These are phyloP conservation scores for Nebria salina DNA, from an alignment of 2,888 invertebrate species.

Conservation along the genomic window DNA sequence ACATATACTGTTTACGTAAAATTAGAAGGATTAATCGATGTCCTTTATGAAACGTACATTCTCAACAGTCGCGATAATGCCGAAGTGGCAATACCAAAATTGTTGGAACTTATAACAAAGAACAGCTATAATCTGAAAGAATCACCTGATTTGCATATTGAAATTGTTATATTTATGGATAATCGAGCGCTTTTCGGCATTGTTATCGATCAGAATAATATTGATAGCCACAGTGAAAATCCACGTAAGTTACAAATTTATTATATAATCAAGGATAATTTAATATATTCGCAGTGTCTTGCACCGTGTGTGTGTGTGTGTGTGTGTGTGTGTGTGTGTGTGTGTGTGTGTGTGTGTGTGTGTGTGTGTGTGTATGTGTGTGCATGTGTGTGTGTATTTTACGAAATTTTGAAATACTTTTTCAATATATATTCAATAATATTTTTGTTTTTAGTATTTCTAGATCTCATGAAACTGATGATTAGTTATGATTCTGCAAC, in stretches of 20 bases:
- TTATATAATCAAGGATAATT: too few species aligned
- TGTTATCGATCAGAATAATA: constrained; percentile 16
- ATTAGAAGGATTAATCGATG: constrained; percentile 16
- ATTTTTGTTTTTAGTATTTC: background rate
- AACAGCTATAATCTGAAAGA: constrained; percentile 12
- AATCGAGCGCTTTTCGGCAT: constrained; percentile 15
- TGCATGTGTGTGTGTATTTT: too few species aligned
- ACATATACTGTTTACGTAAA: constrained; percentile 17
- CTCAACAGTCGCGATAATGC: background rate
- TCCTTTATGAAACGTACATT: background rate
- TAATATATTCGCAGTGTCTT: too few species aligned
- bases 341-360: too few species aligned
- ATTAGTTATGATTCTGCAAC: background rate
- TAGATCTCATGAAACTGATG: constrained; percentile 7
- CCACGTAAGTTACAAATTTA: background rate
- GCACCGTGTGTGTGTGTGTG: too few species aligned
- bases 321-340: too few species aligned
- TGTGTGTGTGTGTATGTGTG: too few species aligned
- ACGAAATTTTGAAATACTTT: too few species aligned
- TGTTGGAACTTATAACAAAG: constrained; percentile 22
- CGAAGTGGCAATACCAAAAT: constrained; percentile 3
- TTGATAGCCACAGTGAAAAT: constrained; percentile 11
- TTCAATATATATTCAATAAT: background rate
- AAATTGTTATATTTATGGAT: constrained; percentile 28
- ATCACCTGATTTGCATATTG: constrained; percentile 19